Evolutionary conservation across 2,888 invertebrate genomes (phyloP).

Genomic region (Leptopilina myrica): DNA sequence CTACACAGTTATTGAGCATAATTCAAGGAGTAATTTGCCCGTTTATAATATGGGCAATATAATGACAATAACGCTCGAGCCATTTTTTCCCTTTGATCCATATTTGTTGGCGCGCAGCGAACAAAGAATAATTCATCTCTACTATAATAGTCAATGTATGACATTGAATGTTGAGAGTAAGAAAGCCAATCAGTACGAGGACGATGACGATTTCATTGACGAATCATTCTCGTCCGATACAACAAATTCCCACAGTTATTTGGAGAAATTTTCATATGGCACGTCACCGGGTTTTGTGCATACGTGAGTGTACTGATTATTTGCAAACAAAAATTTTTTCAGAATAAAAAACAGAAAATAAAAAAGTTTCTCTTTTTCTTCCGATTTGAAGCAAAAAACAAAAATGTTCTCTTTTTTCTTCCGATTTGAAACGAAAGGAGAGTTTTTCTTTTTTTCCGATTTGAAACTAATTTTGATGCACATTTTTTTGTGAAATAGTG

Average conservation of each 20-base stretch:
- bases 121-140: constrained; percentile 75
- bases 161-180: constrained; percentile 41
- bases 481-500: no score
- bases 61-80: constrained; percentile 78
- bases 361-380: constrained; percentile 10
- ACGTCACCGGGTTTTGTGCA: constrained; percentile 62
- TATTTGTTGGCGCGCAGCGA: constrained; percentile 83
- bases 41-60: constrained; percentile 79
- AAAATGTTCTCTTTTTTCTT: no score
- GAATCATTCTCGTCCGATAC: constrained; percentile 58
- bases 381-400: no score
- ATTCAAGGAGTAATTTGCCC: constrained; percentile 82
- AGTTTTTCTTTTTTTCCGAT: no score
- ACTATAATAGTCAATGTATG: constrained; percentile 77
- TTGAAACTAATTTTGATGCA: no score
- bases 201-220: constrained; percentile 65
- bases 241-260: constrained; percentile 49
- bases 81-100: constrained; percentile 95
- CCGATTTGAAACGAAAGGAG: background rate
- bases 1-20: constrained; percentile 92
- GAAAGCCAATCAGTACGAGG: constrained; percentile 53
- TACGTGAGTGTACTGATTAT: constrained; percentile 41
- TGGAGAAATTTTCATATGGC: constrained; percentile 61
- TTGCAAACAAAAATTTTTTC: background rate
- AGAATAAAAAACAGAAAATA: constrained; percentile 36